These are phyloP conservation scores for Nymphalis urticae DNA, from an alignment of 2,888 invertebrate species.

Conservation along the genomic window DNA sequence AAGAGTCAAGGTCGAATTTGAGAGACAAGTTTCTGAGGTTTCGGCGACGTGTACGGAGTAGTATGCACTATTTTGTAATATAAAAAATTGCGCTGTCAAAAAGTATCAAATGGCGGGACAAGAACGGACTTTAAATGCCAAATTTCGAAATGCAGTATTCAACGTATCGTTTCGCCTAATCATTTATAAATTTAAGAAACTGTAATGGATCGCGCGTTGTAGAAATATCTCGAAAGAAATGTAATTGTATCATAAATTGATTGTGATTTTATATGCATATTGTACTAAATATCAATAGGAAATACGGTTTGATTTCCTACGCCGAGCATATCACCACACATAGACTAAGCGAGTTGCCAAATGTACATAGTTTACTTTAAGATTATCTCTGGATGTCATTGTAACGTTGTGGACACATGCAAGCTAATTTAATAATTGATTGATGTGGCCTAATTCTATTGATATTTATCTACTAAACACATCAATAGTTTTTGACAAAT, in stretches of 20 bases:
- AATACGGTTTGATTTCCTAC: slow-evolving; percentile 63
- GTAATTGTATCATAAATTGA: slow-evolving; percentile 52
- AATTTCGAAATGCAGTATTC: background rate
- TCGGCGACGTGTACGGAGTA: too few relatives aligned
- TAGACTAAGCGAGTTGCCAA: slow-evolving; percentile 79
- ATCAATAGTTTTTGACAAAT: too few relatives aligned
- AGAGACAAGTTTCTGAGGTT: too few relatives aligned
- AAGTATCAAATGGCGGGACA: background rate
- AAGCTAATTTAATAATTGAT: slow-evolving; percentile 27
- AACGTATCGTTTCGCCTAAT: slow-evolving; percentile 2
- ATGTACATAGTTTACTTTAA: slow-evolving; percentile 67
- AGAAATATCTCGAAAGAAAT: slow-evolving; percentile 34
- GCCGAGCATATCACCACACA: slow-evolving; percentile 74
- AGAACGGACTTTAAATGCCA: background rate
- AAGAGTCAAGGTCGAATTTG: too few relatives aligned
- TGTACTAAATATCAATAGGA: slow-evolving; percentile 65
- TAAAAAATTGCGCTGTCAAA: background rate
- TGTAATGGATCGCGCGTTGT: slow-evolving; percentile 10
- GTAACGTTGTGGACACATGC: slow-evolving; percentile 61
- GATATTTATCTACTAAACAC: too few relatives aligned
- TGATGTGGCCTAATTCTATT: background rate
- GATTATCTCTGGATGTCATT: slow-evolving; percentile 59
- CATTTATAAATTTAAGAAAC: background rate
- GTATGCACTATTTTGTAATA: background rate
- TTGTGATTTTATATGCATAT: slow-evolving; percentile 67